These are phyloP conservation scores for Sturnira hondurensis DNA, from an alignment of 2,113 vertebrate genomes.

Conservation along the genomic window DNA sequence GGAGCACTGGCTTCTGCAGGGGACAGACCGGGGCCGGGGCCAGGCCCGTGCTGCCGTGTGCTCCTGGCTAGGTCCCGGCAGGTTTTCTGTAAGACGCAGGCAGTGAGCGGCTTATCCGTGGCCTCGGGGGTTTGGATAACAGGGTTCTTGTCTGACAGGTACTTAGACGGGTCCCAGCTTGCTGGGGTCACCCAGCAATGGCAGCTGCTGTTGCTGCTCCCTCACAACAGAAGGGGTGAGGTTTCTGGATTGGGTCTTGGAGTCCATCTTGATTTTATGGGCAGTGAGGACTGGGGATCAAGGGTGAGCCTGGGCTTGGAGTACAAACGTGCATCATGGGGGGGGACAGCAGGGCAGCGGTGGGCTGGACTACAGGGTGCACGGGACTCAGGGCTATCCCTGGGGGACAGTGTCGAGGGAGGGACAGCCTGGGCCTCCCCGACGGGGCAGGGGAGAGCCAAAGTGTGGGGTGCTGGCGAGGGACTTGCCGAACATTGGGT, in stretches of 20 bases:
- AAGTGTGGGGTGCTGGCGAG: too few species aligned
- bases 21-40: background rate
- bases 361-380: background rate
- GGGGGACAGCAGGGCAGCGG: background rate
- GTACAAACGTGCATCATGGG: fast-evolving
- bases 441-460: background rate
- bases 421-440: background rate
- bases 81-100: background rate
- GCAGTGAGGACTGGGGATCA: background rate
- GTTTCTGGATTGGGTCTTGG: background rate
- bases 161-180: background rate
- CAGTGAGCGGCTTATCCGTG: background rate
- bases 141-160: background rate
- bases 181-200: background rate
- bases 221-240: fast-evolving
- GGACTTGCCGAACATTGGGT: fast-evolving
- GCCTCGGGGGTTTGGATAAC: background rate
- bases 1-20: background rate
- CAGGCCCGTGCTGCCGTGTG: background rate
- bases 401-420: background rate
- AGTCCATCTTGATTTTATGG: background rate
- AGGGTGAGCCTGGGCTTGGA: background rate
- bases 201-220: background rate
- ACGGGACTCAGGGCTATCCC: background rate
- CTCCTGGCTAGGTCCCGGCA: background rate